Percentiles rank a stretch among this genome's conserved stretches.
These are phyloP conservation scores for Lerista edwardsae DNA, from an alignment of 2,797 vertebrate genomes.

Conservation along the genomic window DNA sequence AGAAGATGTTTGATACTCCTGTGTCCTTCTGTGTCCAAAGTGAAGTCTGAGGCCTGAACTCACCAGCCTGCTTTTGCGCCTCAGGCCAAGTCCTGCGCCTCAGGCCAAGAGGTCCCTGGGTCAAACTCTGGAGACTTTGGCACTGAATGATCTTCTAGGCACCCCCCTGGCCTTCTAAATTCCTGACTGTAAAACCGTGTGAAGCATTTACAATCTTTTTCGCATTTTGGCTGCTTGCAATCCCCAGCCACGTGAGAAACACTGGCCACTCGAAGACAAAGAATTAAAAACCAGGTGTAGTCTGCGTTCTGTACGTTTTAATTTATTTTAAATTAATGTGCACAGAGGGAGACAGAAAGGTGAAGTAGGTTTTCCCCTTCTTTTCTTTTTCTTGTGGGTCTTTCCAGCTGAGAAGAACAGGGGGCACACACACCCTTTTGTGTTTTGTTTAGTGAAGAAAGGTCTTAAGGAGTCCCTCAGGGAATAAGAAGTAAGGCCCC, in stretches of 20 bases:
- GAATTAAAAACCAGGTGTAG: constrained; percentile 50
- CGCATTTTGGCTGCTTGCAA: neutral
- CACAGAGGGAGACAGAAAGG: constrained; percentile 21
- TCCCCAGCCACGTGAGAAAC: neutral
- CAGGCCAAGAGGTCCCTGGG: too few relatives aligned
- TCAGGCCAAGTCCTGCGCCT: too few relatives aligned
- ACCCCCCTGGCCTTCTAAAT: neutral
- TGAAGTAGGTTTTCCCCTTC: constrained; percentile 6
- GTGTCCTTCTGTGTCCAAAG: too few relatives aligned
- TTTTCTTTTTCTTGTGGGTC: neutral
- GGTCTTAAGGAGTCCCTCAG: neutral
- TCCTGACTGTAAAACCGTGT: neutral
- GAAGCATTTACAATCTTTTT: neutral
- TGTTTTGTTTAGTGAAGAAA: constrained; percentile 23
- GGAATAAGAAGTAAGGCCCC: neutral
- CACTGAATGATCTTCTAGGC: neutral
- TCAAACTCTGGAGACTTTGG: too few relatives aligned
- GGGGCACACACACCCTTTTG: accelerated
- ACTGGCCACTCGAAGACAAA: neutral
- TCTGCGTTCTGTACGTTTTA: constrained; percentile 1
- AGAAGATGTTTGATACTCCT: neutral
- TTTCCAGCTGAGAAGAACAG: constrained; percentile 19
- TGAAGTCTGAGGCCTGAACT: too few relatives aligned
- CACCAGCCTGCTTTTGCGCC: too few relatives aligned
- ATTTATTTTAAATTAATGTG: constrained; percentile 45